These are phyloP conservation scores for Crenichthys baileyi DNA, from an alignment of 2,797 vertebrate genomes.

Conservation along the genomic window DNA sequence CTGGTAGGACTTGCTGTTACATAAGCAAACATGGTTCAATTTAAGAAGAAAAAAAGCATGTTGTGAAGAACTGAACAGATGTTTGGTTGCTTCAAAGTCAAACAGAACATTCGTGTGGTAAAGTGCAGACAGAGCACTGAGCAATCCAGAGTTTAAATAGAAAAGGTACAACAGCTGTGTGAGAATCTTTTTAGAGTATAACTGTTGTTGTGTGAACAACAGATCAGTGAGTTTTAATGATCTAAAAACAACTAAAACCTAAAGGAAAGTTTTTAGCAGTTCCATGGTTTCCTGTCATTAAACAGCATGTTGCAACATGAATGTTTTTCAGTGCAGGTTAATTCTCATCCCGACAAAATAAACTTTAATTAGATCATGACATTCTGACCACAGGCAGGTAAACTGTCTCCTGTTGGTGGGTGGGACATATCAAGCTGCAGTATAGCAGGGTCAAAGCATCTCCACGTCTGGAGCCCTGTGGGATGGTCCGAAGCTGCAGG, in stretches of 20 bases:
- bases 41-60: neutral
- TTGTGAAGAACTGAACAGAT: slow-evolving; percentile 3
- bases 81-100: slow-evolving; percentile 1
- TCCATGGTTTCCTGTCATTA: neutral
- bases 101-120: neutral
- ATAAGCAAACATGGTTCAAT: slow-evolving; percentile 6
- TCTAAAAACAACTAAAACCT: neutral
- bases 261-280: neutral
- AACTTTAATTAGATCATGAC: neutral
- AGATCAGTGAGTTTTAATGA: neutral
- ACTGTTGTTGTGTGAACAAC: neutral
- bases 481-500: neutral
- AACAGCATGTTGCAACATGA: neutral
- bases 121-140: neutral
- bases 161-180: neutral
- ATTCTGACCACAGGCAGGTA: neutral
- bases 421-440: neutral
- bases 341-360: neutral
- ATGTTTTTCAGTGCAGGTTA: neutral
- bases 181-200: neutral
- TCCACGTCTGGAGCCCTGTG: neutral
- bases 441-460: neutral
- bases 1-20: neutral
- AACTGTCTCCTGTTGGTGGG: neutral
- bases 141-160: neutral